Evolutionary conservation across 1,140 invertebrate species (phyloP).

Genomic region (Drosophila bifasciata): DNA sequence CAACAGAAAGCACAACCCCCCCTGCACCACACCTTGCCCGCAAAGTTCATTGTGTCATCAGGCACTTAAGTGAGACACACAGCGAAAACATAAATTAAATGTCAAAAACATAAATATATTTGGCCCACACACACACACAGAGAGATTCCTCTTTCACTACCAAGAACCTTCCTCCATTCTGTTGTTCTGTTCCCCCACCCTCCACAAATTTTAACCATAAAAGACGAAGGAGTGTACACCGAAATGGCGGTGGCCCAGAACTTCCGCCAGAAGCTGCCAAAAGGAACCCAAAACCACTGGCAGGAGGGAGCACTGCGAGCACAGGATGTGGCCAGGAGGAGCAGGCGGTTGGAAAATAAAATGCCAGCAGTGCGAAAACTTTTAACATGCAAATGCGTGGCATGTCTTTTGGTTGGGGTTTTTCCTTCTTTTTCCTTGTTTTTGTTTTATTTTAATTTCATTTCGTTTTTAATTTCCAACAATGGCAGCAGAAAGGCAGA

Average conservation of each 20-base stretch:
- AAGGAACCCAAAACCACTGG: constrained; percentile 53
- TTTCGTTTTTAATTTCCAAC: constrained; percentile 77
- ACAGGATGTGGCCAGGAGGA: constrained; percentile 9
- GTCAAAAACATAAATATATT: constrained; percentile 52
- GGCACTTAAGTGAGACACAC: constrained; percentile 36
- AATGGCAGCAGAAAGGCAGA: constrained; percentile 27
- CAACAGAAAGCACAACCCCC: too few species aligned
- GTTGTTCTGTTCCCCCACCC: not conserved
- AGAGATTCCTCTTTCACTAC: constrained; percentile 15
- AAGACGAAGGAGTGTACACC: not conserved
- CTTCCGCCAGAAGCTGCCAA: constrained; percentile 55
- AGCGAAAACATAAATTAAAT: constrained; percentile 52
- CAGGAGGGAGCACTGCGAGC: constrained; percentile 14
- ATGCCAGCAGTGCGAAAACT: constrained; percentile 76
- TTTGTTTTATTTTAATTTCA: constrained; percentile 60
- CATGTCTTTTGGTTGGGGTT: not conserved
- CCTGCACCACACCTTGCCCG: not conserved
- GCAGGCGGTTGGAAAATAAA: constrained; percentile 46
- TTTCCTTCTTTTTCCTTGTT: constrained; percentile 13
- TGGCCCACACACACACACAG: constrained; percentile 2
- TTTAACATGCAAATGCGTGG: constrained; percentile 79
- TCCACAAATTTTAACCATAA: too few species aligned
- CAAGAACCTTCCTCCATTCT: constrained; percentile 6
- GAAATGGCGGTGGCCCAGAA: constrained; percentile 70
- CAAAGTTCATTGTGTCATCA: constrained; percentile 35